These are phyloP conservation scores for Orestias chungarensis DNA, from an alignment of 2,797 vertebrate species.

Conservation along the genomic window DNA sequence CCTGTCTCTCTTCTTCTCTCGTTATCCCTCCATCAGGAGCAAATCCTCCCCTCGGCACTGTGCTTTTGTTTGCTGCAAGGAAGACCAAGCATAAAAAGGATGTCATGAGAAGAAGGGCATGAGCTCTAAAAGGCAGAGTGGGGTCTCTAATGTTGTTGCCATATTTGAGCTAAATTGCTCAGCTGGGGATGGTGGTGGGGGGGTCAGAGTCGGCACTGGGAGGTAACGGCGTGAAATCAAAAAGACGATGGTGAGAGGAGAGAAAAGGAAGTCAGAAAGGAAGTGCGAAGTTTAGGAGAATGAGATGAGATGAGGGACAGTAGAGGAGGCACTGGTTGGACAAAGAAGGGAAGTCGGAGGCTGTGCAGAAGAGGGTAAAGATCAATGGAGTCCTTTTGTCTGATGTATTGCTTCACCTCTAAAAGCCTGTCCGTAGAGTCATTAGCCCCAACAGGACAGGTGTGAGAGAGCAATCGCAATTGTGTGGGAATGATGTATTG, in stretches of 20 bases:
- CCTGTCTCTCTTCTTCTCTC: constrained; percentile 38
- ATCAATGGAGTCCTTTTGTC: constrained; percentile 63
- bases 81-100: constrained; percentile 22
- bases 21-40: constrained; percentile 68
- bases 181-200: constrained; percentile 30
- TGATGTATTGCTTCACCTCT: constrained; percentile 48
- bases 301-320: constrained; percentile 43
- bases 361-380: constrained; percentile 64
- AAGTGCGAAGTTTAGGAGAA: constrained; percentile 17
- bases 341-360: constrained; percentile 51
- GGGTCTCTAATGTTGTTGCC: constrained; percentile 71
- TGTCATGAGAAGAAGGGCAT: constrained; percentile 47
- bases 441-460: constrained; percentile 60
- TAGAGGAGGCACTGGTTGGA: constrained; percentile 39
- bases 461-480: constrained; percentile 50
- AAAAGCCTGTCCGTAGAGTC: constrained; percentile 69
- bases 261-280: constrained; percentile 3
- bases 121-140: constrained; percentile 5
- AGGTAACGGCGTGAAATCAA: constrained; percentile 53
- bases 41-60: constrained; percentile 50
- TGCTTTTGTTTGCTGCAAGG: constrained; percentile 63
- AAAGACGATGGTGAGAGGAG: constrained; percentile 15
- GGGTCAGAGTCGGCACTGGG: constrained; percentile 32
- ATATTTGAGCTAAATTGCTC: constrained; percentile 74
- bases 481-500: constrained; percentile 69